These are phyloP conservation scores for Myotis myotis DNA, from an alignment of 2,797 vertebrate species.

Conservation along the genomic window DNA sequence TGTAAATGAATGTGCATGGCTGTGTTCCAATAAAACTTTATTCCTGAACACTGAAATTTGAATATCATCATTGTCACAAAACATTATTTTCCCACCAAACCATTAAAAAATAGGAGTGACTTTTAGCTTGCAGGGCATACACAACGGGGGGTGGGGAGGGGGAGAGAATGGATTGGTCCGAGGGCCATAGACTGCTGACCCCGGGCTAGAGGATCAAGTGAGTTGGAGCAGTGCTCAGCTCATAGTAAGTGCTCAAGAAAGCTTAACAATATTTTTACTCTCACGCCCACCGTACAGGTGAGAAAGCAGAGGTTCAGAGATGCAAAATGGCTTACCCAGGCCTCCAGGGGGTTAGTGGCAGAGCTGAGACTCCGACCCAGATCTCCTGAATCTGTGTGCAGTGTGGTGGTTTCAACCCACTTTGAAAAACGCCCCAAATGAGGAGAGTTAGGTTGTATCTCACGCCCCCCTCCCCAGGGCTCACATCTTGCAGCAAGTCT, in stretches of 20 bases:
- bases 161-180: background rate
- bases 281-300: background rate
- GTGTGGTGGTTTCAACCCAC: background rate
- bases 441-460: background rate
- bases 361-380: background rate
- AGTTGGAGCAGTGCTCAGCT: background rate
- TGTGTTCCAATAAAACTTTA: slow-evolving; percentile 3
- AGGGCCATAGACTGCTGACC: background rate
- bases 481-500: background rate
- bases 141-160: background rate
- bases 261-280: background rate
- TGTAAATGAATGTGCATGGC: background rate
- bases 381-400: background rate
- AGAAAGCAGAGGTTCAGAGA: background rate
- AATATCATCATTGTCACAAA: background rate
- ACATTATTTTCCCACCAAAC: background rate
- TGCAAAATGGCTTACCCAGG: background rate
- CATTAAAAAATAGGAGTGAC: background rate
- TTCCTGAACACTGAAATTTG: background rate
- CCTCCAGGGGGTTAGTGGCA: background rate
- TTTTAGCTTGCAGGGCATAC: background rate
- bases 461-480: background rate
- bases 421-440: background rate
- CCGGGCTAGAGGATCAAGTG: background rate
- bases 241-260: background rate